Conservation (phyloP, 2,113 vertebrate species). For the Apistogramma diplotaenia region DNA sequence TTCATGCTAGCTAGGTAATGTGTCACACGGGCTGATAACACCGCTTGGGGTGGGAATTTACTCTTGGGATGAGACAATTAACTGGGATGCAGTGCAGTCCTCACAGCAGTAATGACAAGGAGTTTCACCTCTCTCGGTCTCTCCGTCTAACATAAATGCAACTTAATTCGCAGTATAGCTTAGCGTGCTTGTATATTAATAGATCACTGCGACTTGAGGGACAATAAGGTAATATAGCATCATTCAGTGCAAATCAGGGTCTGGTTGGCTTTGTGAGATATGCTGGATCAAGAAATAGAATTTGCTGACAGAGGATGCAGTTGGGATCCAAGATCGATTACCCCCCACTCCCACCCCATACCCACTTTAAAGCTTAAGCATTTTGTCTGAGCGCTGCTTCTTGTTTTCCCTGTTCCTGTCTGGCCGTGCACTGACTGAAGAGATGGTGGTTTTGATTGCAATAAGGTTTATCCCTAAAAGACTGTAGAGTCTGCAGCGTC, state of each 20-base stretch:
- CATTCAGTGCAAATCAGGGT: constrained; percentile 61
- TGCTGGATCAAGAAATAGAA: constrained; percentile 69
- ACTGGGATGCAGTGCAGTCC: constrained; percentile 24
- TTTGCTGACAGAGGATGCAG: constrained; percentile 77
- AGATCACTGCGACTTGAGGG: constrained; percentile 36
- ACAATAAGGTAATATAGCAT: constrained; percentile 59
- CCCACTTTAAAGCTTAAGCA: constrained; percentile 33
- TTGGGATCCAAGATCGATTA: constrained; percentile 74
- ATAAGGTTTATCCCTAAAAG: constrained; percentile 31
- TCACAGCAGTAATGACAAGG: constrained; percentile 30
- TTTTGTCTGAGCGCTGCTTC: constrained; percentile 60
- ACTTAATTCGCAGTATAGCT: constrained; percentile 46
- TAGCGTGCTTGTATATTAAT: constrained; percentile 44
- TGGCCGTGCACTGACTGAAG: constrained; percentile 29
- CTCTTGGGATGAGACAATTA: constrained; percentile 57
- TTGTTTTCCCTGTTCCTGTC: constrained; percentile 52
- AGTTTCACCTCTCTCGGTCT: neutral
- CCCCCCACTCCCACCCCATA: constrained; percentile 28
- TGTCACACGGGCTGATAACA: constrained; percentile 50
- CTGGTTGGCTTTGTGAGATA: constrained; percentile 70
- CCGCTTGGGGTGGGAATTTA: constrained; percentile 19
- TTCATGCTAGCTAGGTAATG: constrained; percentile 47
- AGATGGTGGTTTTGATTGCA: constrained; percentile 11
- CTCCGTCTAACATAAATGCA: constrained; percentile 24
- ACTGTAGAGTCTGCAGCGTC: neutral